Evolutionary conservation across 1,140 invertebrate species (phyloP), one percentile per base, ranked within the genome.

Genomic region (Calosoma granatense): DNA sequence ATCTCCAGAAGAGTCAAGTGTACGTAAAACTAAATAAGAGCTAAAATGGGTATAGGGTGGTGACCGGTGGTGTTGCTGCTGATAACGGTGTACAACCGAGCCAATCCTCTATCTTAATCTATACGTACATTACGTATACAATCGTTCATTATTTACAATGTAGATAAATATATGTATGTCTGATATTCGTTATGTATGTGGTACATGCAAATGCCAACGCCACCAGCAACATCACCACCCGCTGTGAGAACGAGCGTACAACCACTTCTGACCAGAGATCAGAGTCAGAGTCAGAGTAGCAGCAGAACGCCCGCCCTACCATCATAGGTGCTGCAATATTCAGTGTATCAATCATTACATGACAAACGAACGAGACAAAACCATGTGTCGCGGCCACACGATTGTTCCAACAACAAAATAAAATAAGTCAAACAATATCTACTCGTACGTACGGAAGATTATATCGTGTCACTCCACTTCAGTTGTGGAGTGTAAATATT

Each of bases 401-500:
- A 70, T 71, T 68, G 70, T 68, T 70, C 67, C 61, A 71, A 71
- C 9, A 47, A 11, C 6, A 47, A 47, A 47, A 47, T 11, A 47
- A 47, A 17, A 47, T 47, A 47, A 47, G 17, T 12, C 6, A 47
- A 47, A 47, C 15, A 17, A 47, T 12, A 47, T 12, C 9, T 12
- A 47, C 26, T 36, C 6, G n/a, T 47, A 47, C 17, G 9, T 47
- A 47, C 41, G 17, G 9, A 47, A 47, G 41, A 17, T 47, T 17
- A 17, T 47, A 47, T 47, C 3, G 41, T 47, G 41, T 4, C 41
- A 47, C 41, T 47, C 17, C 41, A 47, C 41, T 47, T n/a, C n/a
- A 47, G 41, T 17, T 17, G 41, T 12, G 41, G 41, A 47, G 41
- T 47, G 41, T 47, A 17, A 47, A 47, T 30, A 47, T 47, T 47